Evolutionary conservation across 2,113 vertebrate species (phyloP).

Genomic region (Neomonachus schauinslandi): DNA sequence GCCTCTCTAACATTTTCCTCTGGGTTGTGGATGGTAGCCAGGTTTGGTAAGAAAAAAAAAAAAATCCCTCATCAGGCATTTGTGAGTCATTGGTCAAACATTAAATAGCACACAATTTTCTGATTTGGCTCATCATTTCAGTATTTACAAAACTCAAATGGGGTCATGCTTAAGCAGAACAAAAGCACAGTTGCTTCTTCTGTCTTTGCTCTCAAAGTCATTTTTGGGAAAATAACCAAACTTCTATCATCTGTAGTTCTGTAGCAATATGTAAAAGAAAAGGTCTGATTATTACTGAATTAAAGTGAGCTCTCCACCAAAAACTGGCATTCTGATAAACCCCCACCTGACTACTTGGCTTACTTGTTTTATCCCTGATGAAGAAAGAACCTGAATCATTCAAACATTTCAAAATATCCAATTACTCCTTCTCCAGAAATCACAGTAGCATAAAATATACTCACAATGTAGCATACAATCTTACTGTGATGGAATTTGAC

Average conservation of each 20-base stretch:
- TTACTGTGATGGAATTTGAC: neutral
- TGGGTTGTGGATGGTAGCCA: neutral
- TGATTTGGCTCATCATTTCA: constrained; percentile 33
- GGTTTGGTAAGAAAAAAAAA: constrained; percentile 49
- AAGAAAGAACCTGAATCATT: neutral
- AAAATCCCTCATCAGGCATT: constrained; percentile 37
- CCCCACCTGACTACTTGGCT: neutral
- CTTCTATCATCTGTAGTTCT: constrained; percentile 31
- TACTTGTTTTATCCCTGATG: neutral
- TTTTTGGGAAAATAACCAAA: constrained; percentile 66
- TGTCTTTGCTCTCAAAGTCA: constrained; percentile 33
- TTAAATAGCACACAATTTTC: constrained; percentile 53
- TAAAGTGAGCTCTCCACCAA: neutral
- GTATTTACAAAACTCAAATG: constrained; percentile 33
- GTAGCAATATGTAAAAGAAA: constrained; percentile 54
- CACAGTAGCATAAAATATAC: neutral
- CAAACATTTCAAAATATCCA: neutral
- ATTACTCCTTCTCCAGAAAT: neutral
- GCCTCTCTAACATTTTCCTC: neutral
- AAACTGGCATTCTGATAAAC: neutral
- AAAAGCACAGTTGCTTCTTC: constrained; percentile 48
- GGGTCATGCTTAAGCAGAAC: constrained; percentile 16
- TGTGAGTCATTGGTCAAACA: constrained; percentile 38
- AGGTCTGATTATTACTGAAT: constrained; percentile 26
- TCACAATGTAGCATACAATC: neutral